Conservation (phyloP, 1,140 invertebrate species). For the Drosophila suzukii region DNA sequence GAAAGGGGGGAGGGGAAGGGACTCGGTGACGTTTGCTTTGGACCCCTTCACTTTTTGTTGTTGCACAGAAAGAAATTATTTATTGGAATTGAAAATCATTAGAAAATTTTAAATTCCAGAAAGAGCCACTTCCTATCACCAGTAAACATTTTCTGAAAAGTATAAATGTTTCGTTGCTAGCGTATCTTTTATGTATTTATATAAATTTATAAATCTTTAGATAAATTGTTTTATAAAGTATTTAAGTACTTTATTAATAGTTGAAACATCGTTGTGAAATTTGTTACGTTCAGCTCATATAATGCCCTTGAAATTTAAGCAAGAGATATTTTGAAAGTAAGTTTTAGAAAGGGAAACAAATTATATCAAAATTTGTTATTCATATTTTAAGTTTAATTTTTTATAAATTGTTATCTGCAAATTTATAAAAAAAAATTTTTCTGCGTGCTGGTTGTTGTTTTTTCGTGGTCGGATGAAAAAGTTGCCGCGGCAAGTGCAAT, state of each 20-base stretch:
- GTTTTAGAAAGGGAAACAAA: neutral
- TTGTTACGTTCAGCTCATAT: too few species aligned
- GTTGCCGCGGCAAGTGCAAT: constrained; percentile 78
- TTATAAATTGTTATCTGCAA: neutral
- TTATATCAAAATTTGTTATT: too few species aligned
- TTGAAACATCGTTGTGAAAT: too few species aligned
- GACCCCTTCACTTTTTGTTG: constrained; percentile 77
- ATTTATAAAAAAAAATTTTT: neutral
- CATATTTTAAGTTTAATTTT: neutral
- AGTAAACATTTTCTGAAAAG: too few species aligned
- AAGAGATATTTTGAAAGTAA: too few species aligned
- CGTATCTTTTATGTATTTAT: neutral
- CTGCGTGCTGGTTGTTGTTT: constrained; percentile 13
- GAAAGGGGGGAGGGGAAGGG: constrained; percentile 34
- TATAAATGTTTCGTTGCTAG: too few species aligned
- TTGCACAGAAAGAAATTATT: constrained; percentile 9
- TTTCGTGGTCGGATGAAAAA: constrained; percentile 59
- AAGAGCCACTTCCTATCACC: neutral
- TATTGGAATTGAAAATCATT: neutral
- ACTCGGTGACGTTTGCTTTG: constrained; percentile 58
- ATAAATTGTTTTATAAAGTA: too few species aligned
- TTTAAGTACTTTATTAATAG: too few species aligned
- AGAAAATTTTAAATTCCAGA: neutral
- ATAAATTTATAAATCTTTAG: neutral
- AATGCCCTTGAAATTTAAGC: too few species aligned